Evolutionary conservation across 2,888 invertebrate genomes (phyloP), one percentile per base, ranked within the genome.

Genomic region (Hermaeophaga mercurialis): DNA sequence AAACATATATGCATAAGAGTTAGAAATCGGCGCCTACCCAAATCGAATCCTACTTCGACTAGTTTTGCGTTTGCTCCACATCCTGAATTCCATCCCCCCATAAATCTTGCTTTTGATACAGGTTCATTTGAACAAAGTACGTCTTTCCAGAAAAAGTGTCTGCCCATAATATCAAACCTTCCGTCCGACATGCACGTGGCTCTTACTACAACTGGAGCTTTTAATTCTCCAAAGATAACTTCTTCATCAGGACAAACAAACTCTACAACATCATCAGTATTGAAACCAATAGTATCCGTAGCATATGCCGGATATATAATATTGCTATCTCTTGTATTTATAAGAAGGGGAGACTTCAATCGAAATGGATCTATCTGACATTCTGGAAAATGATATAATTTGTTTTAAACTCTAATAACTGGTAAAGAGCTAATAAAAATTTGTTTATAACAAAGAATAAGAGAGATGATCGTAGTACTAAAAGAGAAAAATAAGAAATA

Each of bases 1-100:
- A 82, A 84, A 70, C 86, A 86, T 0, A 84, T 77, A 64, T 76
- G 78, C 62, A 81, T 81, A 7, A 79, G 67, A 11, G 78, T 75
- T 58, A 81, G 75, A 70, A 85, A 82, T 6, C 75, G 72, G 11
- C 73, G 72, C 18, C 58, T 59, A 57, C 77, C 72, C 0, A 82
- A 75, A 17, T 72, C 68, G 69, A 82, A 84, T 1, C 85, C 85
- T 22, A 83, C 77, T 55, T 83, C 78, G 19, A 81, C 79, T 48
- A 81, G 78, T 5, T 73, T 43, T 45, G 80, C 77, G 56, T 80
- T 78, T 48, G 72, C 71, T 54, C 70, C 78, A 63, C 84, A 84
- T 38, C 12, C 1, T 18, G 28, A 28, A 9, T 38, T 18, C 39
- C 74, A 75, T 8, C 71, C 66, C 3, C 67, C 72, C 1, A 81